A percentile compares a stretch with the other conserved stretches of the same genome.
Conservation (phyloP, 30 jellyfish, hydroid and myxozoan species). For the Chrysaora quinquecirrha region DNA sequence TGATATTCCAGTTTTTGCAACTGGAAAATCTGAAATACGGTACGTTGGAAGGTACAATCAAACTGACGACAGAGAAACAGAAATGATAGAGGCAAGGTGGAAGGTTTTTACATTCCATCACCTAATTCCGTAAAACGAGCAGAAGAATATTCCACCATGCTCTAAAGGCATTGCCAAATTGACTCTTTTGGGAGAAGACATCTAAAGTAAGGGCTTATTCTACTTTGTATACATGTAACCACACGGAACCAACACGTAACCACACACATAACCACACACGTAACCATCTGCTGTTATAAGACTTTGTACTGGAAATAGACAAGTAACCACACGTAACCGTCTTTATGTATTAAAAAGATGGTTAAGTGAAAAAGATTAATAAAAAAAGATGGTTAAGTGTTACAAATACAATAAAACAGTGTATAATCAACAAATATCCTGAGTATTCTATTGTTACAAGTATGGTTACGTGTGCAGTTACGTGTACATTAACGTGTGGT, state of each 20-base stretch:
- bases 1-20: constrained; percentile 55
- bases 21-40: constrained; percentile 10
- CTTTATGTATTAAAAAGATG: background rate
- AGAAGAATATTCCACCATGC: constrained; percentile 30
- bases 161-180: constrained; percentile 23
- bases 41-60: constrained; percentile 30
- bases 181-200: constrained; percentile 1
- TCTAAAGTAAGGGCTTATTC: background rate
- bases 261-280: constrained; percentile 8
- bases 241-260: constrained; percentile 29
- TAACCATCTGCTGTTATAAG: background rate
- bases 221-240: constrained; percentile 4
- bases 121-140: constrained; percentile 16
- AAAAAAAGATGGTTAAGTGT: constrained; percentile 24
- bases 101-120: constrained; percentile 8
- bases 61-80: constrained; percentile 32
- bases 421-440: background rate
- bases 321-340: constrained; percentile 16
- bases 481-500: constrained; percentile 21
- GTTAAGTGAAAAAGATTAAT: background rate
- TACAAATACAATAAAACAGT: constrained; percentile 1
- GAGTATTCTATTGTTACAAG: background rate
- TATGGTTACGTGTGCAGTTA: constrained; percentile 6
- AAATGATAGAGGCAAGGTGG: constrained; percentile 47
- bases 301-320: background rate